Base-by-base conservation (phyloP, 2,888 invertebrate species). In the Cactoblastis cactorum region DNA sequence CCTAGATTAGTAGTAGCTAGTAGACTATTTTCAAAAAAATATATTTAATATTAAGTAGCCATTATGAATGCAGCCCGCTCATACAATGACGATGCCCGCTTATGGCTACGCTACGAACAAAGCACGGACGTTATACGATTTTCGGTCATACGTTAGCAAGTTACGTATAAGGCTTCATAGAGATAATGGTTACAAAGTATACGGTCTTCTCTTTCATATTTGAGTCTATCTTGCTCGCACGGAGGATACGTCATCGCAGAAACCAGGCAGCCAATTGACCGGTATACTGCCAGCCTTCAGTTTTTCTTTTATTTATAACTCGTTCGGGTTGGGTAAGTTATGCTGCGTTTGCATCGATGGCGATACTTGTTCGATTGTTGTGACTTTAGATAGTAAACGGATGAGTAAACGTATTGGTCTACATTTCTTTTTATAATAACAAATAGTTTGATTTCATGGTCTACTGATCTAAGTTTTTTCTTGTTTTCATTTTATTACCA, bases 251-350 rank as follows among this genome's bases (percentile, higher is more conserved):
- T 89, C 88, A 88, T 75, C 81, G 84, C 85, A 84, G 82, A 82
- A 85, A 86, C 86, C 84, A 87, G 83, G 83, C 85, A 87, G 82
- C 86, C 89, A 84, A 87, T 87, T 88, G 88, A 87, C 89, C 89
- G 83, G 88, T 86, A 84, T 84, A 86, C 82, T 77, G 86, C 79
- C 87, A 89, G 86, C 88, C 88, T 89, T 88, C 88, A 87, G 87
- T 88, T 88, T 87, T 88, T 86, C 76, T 83, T 85, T 88, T 87
- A 86, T 87, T 87, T 88, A 83, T 86, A 86, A 83, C 86, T 85
- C 80, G 86, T 85, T 85, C 74, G 74, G 82, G 70, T 77, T 80
- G 78, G 74, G 78, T 80, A 86, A 87, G 85, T 85, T 83, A 79
- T 82, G 89, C 82, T 62, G 56, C 71, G 71, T 83, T 87, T 63